Base-by-base conservation (phyloP, 53 echinoderm and acorn worm genomes). In the Apostichopus leukothele region DNA sequence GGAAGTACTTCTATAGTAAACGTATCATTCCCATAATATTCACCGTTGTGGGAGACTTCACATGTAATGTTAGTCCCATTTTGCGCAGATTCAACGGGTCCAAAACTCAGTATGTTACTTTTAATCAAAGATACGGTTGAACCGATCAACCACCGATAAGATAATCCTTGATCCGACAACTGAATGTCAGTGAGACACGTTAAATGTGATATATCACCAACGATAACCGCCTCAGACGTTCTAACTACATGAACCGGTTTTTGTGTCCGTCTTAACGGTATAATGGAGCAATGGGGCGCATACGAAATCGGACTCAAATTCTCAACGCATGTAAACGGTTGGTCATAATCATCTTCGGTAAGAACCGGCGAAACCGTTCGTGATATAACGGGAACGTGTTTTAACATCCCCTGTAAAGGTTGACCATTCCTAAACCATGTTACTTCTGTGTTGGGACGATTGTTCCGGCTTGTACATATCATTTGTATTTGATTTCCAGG, bases 321-420 rank as follows among this genome's bases (percentile, higher is more conserved):
- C 13, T 85, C 85, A 20, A 85, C 66, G 50, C 85, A 85, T 9
- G 85, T 85, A n/a, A 85, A 85, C 63, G 85, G 85, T 67, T 85
- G 85, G 7, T 85, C 85, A 67, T 50, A 67, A 39, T 85, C 85
- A 13, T 67, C 85, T 14, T 85, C 85, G 6, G 85, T 85, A 13
- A 85, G 68, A 25, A 85, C 3, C 6, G 23, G 26, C 14, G 23
- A 23, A 7, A 85, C 66, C 50, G 85, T 85, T 22, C 50, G 26
- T 8, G 85, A 85, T 9, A 22, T 25, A 18, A 20, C 66, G n/a
- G 85, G 18, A 6, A 8, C 59, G 18, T 18, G 7, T 23, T 5
- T 67, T 3, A 60, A 50, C 0, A 13, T 4, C 26, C 85, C 85
- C 1, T 60, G 85, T 18, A 85, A 14, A 6, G 11, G 14, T 66